These are phyloP conservation scores for Gambusia yucatana DNA, from an alignment of 2,797 vertebrate genomes.

Conservation along the genomic window DNA sequence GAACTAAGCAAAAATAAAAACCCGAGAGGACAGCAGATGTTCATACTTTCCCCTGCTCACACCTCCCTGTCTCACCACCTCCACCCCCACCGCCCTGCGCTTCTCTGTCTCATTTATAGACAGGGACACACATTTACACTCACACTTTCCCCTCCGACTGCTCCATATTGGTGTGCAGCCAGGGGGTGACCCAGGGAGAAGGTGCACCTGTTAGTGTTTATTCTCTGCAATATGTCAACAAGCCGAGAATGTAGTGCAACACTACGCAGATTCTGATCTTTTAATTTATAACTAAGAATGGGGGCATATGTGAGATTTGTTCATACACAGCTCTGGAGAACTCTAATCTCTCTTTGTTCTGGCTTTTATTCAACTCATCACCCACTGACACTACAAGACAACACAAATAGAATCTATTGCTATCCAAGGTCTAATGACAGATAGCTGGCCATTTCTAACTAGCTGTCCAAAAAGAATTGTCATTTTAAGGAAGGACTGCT, in stretches of 20 bases:
- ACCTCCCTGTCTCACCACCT: conserved; percentile 26
- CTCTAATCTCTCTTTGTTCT: conserved; percentile 34
- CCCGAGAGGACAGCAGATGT: conserved; percentile 80
- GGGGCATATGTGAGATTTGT: conserved; percentile 26
- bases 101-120: conserved; percentile 59
- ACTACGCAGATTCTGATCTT: conserved; percentile 47
- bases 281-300: conserved; percentile 42
- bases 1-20: conserved; percentile 79
- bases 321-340: conserved; percentile 16
- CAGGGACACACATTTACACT: conserved; percentile 43
- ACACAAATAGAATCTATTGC: conserved; percentile 1
- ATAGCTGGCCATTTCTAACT: background rate
- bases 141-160: conserved; percentile 32
- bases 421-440: background rate
- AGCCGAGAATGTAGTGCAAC: conserved; percentile 42
- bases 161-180: conserved; percentile 61
- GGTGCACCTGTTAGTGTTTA: conserved; percentile 76
- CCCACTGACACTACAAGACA: conserved; percentile 21
- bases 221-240: conserved; percentile 66
- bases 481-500: conserved; percentile 11
- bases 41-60: conserved; percentile 56
- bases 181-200: conserved; percentile 70
- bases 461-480: conserved; percentile 13
- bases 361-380: conserved; percentile 38
- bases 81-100: background rate